Percentiles rank a stretch among this genome's conserved stretches.
phyloP scores from a whole-genome alignment of 1,140 invertebrate genomes.

The Mylabris phalerata region DNA sequence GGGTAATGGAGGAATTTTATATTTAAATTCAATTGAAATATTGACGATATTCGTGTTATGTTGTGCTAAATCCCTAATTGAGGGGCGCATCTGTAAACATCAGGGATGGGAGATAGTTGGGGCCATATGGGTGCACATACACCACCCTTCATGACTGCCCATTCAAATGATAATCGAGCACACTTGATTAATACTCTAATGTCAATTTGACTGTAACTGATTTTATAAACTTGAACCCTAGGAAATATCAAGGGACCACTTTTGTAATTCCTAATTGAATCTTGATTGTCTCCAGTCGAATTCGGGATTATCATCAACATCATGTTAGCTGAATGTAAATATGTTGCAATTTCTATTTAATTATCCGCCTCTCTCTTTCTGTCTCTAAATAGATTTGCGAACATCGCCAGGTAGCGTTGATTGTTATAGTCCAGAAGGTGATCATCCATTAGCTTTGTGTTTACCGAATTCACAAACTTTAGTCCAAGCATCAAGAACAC shows the following conservation, averaged over 20 bases:
- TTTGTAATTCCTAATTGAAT: neutral
- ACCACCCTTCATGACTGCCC: neutral
- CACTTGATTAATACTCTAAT: constrained; percentile 41
- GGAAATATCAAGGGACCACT: constrained; percentile 19
- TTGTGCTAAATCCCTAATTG: neutral
- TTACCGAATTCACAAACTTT: constrained; percentile 37
- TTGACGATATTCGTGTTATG: neutral
- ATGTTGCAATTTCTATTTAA: neutral
- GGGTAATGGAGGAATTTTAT: too few relatives aligned
- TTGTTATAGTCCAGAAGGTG: constrained; percentile 37
- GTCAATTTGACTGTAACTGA: constrained; percentile 40
- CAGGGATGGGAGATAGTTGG: constrained; percentile 17
- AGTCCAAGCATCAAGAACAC: constrained; percentile 40
- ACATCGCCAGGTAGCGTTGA: constrained; percentile 38
- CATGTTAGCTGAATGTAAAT: neutral
- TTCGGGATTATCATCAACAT: too few relatives aligned
- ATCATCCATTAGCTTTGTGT: constrained; percentile 38
- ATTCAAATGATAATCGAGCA: constrained; percentile 37
- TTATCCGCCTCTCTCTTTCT: neutral
- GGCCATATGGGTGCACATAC: constrained; percentile 35
- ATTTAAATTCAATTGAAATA: neutral
- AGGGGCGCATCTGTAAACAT: constrained; percentile 29
- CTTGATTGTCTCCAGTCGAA: too few relatives aligned
- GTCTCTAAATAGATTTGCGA: constrained; percentile 34
- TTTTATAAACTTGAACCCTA: constrained; percentile 31